Evolutionary conservation across 2,113 vertebrate genomes (phyloP).

Genomic region (Hippocampus zosterae): DNA sequence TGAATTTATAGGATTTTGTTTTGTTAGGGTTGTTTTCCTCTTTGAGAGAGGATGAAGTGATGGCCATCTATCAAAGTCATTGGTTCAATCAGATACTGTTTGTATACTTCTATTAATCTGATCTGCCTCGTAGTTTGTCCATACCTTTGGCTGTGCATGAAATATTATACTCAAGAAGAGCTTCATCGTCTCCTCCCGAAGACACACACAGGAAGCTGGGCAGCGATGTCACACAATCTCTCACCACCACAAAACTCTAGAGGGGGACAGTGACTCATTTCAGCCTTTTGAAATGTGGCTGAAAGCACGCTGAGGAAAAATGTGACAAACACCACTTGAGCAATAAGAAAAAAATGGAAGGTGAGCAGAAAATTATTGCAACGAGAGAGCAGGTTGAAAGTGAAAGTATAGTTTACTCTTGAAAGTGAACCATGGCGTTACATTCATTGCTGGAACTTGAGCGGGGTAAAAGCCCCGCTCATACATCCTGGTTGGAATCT

Average conservation of each 20-base stretch:
- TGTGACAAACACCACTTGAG: neutral
- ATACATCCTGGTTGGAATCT: too few relatives aligned
- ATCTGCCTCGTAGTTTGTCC: neutral
- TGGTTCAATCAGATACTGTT: neutral
- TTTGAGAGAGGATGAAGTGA: neutral
- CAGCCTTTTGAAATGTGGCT: neutral
- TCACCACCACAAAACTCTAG: constrained; percentile 65
- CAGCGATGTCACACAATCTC: constrained; percentile 40
- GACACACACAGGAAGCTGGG: constrained; percentile 61
- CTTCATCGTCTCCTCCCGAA: constrained; percentile 35
- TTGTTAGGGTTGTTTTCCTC: neutral
- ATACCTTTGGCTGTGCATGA: constrained; percentile 45
- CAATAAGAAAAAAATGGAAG: neutral
- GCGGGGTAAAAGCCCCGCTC: neutral
- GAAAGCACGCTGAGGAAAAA: neutral
- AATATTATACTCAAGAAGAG: constrained; percentile 42
- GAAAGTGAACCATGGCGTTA: neutral
- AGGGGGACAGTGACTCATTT: constrained; percentile 45
- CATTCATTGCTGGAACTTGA: neutral
- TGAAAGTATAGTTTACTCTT: constrained; percentile 5
- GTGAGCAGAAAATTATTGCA: neutral
- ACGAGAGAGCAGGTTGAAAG: too few relatives aligned
- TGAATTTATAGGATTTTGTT: too few relatives aligned
- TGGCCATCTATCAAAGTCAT: neutral
- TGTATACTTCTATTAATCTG: neutral